Evolutionary conservation across 2,888 invertebrate genomes (phyloP).

Genomic region (Xanthorhoe designata): DNA sequence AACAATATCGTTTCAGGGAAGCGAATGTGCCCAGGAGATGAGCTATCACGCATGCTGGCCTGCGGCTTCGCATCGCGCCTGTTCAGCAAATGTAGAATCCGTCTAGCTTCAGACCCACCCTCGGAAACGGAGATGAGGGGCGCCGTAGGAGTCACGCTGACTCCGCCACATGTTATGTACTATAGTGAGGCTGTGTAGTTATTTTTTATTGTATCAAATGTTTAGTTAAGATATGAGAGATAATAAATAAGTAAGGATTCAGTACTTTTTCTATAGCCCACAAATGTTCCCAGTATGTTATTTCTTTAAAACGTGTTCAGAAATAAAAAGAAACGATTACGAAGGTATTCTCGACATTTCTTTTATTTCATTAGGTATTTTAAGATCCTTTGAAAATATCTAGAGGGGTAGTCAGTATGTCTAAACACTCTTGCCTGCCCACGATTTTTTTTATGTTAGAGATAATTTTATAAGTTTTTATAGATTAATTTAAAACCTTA

Average conservation of each 20-base stretch:
- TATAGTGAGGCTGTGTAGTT: conserved; percentile 57
- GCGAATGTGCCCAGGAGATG: conserved; percentile 94
- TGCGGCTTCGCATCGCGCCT: conserved; percentile 88
- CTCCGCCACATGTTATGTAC: conserved; percentile 85
- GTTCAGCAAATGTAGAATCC: conserved; percentile 87
- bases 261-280: background rate
- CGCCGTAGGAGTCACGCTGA: conserved; percentile 90
- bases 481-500: background rate
- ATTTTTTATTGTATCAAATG: background rate
- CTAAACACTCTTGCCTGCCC: too few relatives aligned
- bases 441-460: too few relatives aligned
- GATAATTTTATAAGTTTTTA: too few relatives aligned
- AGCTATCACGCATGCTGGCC: conserved; percentile 91
- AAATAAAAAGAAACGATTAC: too few relatives aligned
- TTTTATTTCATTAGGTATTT: too few relatives aligned
- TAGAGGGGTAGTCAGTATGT: background rate
- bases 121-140: conserved; percentile 85
- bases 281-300: background rate
- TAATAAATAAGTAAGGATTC: background rate
- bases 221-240: background rate
- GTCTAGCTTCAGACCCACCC: conserved; percentile 80
- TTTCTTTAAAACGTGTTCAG: background rate
- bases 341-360: too few relatives aligned
- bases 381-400: background rate
- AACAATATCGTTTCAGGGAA: conserved; percentile 85